Percentiles rank a stretch among this genome's conserved stretches.
Evolutionary conservation across 92 coral and sea anemone species (phyloP).

Genomic region (Siderastrea radians): DNA sequence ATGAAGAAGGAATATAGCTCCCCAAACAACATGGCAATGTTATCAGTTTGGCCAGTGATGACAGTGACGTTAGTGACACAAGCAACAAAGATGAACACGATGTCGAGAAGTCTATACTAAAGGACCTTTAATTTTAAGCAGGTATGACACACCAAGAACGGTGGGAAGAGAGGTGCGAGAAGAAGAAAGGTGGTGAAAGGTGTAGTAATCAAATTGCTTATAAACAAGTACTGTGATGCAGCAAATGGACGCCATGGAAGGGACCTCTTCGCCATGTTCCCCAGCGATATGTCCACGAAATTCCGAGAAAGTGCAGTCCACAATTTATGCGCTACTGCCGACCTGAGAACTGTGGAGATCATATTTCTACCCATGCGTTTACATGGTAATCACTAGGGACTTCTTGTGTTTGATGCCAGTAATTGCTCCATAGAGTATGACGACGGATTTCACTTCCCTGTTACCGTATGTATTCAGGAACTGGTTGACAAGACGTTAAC

Average conservation of each 20-base stretch:
- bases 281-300: not conserved
- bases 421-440: constrained; percentile 9
- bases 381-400: constrained; percentile 41
- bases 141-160: constrained; percentile 21
- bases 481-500: not conserved
- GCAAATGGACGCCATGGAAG: constrained; percentile 27
- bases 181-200: constrained; percentile 32
- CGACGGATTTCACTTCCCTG: constrained; percentile 32
- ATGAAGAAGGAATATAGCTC: constrained; percentile 3
- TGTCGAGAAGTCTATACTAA: not conserved
- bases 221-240: constrained; percentile 23
- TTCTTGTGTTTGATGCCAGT: constrained; percentile 2
- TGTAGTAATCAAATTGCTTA: constrained; percentile 12
- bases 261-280: not conserved
- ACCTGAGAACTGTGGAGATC: constrained; percentile 5
- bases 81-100: constrained; percentile 3
- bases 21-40: constrained; percentile 1
- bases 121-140: constrained; percentile 27
- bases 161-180: constrained; percentile 18
- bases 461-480: not conserved
- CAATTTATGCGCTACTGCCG: not conserved
- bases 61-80: constrained; percentile 2
- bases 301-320: constrained; percentile 12
- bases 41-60: constrained; percentile 9
- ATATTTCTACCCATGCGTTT: constrained; percentile 27